phyloP scores from a whole-genome alignment of 2,888 invertebrate genomes.

The Sabatieria punctata region DNA sequence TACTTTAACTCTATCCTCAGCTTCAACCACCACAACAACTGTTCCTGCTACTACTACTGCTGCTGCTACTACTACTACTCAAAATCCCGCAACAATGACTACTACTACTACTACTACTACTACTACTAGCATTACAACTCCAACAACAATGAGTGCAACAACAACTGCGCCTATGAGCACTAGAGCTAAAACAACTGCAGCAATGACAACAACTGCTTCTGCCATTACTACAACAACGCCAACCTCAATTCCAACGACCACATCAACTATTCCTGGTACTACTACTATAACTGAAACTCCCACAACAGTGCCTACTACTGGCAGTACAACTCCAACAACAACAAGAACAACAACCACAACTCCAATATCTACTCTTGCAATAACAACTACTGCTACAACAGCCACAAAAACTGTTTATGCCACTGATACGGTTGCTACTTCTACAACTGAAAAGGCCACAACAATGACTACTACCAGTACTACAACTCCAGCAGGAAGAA shows the following conservation, averaged over 20 bases:
- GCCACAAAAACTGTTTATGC: conserved; percentile 1
- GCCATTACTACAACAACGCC: not conserved
- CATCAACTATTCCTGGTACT: not conserved
- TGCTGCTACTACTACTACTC: conserved; percentile 3
- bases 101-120: conserved; percentile 7
- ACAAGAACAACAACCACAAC: not conserved
- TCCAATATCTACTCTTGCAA: conserved; percentile 2
- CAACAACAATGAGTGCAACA: not conserved
- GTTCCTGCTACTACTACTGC: conserved; percentile 6
- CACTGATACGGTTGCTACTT: conserved; percentile 2
- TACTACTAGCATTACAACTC: not conserved
- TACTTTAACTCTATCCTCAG: not conserved
- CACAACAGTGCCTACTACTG: conserved; percentile 1
- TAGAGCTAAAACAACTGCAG: not conserved
- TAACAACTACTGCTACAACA: conserved; percentile 4
- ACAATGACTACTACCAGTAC: not conserved
- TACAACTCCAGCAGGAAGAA: not conserved
- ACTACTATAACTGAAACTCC: not conserved
- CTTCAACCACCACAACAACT: conserved; percentile 5
- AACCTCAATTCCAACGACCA: not conserved
- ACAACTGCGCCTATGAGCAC: not conserved
- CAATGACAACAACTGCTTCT: conserved; percentile 1
- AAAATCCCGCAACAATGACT: not conserved
- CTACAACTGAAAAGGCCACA: conserved; percentile 1
- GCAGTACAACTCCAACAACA: conserved; percentile 1